Evolutionary conservation across 1,140 invertebrate genomes (phyloP).

Genomic region (Drosophila sulfurigaster): DNA sequence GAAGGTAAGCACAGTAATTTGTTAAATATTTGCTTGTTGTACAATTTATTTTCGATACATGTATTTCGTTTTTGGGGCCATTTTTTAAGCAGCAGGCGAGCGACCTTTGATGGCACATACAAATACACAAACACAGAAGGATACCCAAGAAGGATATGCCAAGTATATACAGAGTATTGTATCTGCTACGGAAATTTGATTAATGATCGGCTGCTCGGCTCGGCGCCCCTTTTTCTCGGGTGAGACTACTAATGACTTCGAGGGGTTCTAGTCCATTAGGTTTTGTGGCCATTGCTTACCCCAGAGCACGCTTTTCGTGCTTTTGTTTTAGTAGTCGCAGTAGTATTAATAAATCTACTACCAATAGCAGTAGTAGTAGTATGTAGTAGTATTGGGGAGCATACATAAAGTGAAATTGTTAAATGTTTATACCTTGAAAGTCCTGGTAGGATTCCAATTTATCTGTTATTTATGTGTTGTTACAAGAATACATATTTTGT

Average conservation of each 20-base stretch:
- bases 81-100: constrained; percentile 60
- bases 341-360: neutral
- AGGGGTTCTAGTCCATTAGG: constrained; percentile 79
- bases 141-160: constrained; percentile 15
- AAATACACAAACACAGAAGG: constrained; percentile 26
- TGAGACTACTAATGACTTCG: constrained; percentile 64
- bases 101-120: constrained; percentile 41
- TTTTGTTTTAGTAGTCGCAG: constrained; percentile 40
- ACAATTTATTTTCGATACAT: constrained; percentile 83
- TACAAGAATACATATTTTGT: constrained; percentile 65
- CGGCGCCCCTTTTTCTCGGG: constrained; percentile 41
- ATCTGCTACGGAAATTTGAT: constrained; percentile 72
- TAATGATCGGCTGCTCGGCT: constrained; percentile 65
- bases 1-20: constrained; percentile 77
- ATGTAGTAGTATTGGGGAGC: constrained; percentile 19
- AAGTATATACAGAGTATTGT: constrained; percentile 15
- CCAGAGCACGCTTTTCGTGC: constrained; percentile 44
- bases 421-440: constrained; percentile 85
- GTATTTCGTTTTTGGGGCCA: constrained; percentile 55
- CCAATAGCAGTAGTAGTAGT: constrained; percentile 1
- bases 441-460: constrained; percentile 85
- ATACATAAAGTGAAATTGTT: constrained; percentile 74
- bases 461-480: constrained; percentile 84
- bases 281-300: constrained; percentile 64
- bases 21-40: constrained; percentile 84